Evolutionary conservation across 2,888 invertebrate genomes (phyloP).

Genomic region (Litoditis marina): DNA sequence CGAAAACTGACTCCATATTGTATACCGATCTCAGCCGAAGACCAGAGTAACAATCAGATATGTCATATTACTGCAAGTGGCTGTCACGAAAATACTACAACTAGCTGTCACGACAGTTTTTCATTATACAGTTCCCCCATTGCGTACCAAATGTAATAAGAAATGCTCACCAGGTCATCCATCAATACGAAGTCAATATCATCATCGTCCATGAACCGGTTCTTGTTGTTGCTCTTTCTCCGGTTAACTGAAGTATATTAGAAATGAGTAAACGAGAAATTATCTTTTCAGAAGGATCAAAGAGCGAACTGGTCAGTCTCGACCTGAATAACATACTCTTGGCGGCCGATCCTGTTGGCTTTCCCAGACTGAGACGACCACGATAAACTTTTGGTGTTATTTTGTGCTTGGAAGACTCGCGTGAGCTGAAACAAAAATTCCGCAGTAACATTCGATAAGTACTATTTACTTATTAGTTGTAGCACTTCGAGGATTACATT

Average conservation of each 20-base stretch:
- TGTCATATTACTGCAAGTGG: too few relatives aligned
- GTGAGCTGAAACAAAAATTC: not conserved
- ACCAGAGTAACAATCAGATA: too few relatives aligned
- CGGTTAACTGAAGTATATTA: not conserved
- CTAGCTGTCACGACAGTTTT: too few relatives aligned
- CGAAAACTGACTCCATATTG: too few relatives aligned
- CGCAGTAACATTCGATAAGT: too few relatives aligned
- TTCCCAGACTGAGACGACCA: conserved; percentile 11
- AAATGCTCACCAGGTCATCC: not conserved
- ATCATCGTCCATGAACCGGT: conserved; percentile 9
- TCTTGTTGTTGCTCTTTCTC: conserved; percentile 8
- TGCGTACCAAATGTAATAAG: not conserved
- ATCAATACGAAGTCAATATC: not conserved
- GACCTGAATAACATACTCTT: not conserved
- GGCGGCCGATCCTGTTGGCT: not conserved
- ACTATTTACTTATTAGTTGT: too few relatives aligned
- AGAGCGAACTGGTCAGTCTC: too few relatives aligned
- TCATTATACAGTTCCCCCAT: not conserved
- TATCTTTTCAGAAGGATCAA: too few relatives aligned
- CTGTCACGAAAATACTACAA: too few relatives aligned
- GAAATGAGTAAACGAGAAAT: not conserved
- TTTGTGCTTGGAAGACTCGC: conserved; percentile 5
- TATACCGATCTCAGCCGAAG: too few relatives aligned
- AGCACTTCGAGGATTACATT: too few relatives aligned
- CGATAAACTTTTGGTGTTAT: conserved; percentile 4